phyloP scores from a whole-genome alignment of 2,888 invertebrate species.

The Lasioglossum leucozonium region DNA sequence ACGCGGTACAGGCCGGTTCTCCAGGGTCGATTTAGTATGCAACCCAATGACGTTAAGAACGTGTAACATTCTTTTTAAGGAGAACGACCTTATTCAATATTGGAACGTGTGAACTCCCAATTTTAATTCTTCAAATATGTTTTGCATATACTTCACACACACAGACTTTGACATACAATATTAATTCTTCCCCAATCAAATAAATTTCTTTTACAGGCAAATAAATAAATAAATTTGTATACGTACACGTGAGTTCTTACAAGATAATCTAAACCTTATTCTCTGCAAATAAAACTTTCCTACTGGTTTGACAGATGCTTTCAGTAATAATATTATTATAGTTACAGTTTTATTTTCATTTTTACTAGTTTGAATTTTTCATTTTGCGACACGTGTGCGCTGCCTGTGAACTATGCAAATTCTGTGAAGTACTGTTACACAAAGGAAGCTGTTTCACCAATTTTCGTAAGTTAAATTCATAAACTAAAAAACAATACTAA shows the following conservation, averaged over 20 bases:
- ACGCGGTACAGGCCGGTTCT: slow-evolving; percentile 32
- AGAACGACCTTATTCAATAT: not conserved
- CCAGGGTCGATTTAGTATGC: slow-evolving; percentile 14
- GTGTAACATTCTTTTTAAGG: not conserved
- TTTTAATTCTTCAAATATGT: not conserved
- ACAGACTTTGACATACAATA: not conserved
- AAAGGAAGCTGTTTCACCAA: too few species aligned
- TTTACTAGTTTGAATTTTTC: too few species aligned
- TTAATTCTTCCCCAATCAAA: not conserved
- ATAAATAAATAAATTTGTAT: too few species aligned
- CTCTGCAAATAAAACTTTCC: not conserved
- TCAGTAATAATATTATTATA: too few species aligned
- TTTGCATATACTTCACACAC: not conserved
- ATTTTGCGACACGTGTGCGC: too few species aligned
- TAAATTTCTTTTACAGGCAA: not conserved
- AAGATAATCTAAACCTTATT: not conserved
- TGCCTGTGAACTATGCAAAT: too few species aligned
- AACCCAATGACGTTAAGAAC: slow-evolving; percentile 1
- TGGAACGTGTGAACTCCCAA: not conserved
- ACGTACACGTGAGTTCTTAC: not conserved
- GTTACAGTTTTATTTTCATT: too few species aligned
- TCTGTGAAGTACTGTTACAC: too few species aligned
- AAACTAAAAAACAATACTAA: too few species aligned
- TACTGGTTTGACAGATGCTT: not conserved
- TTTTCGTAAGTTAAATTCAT: too few species aligned